Evolutionary conservation across 1,140 invertebrate species (phyloP), one percentile per base, ranked within the genome.

Genomic region (Cydia pomonella): DNA sequence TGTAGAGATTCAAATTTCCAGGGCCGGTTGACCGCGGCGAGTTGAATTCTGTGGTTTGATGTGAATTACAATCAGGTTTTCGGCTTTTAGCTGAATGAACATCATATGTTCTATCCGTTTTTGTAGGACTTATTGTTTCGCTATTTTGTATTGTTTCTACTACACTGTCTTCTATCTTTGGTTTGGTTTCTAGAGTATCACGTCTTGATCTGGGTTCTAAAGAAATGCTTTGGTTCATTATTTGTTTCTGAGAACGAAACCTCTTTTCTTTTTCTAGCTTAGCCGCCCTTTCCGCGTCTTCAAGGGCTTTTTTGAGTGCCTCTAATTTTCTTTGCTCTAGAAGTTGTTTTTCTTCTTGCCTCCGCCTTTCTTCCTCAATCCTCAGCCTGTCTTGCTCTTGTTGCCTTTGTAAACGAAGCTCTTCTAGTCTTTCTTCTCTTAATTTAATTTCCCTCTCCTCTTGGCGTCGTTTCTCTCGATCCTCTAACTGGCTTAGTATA

Each of bases 401-500:
- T 82, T 96, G 95, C 76, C 93, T 93, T 79, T 94, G 93, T 62
- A 96, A 95, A 77, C 96, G 92, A 72, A 95, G 89, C 80, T 96
- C 96, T 86, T 96, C 96, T 78, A 95, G 92, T 73, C 90, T 92
- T 87, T 96, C 96, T 83, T 96, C 96, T 80, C 87, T 90, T 72
- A 95, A 79, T 73, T 93, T 90, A 72, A 87, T 93, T 82, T 95
- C 94, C 59, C 93, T 94, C 84, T 96, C 96, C 83, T 96, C 95
- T 82, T 94, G 94, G 10, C 94, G 93, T 47, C 93, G 92, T 80
- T 93, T 94, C 81, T 96, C 95, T 71, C 94, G 93, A 83, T 96
- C 96, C 86, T 96, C 95, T 44, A 97, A 89, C 82, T 97, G 96
- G 84, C 94, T 94, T 76, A 95, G 94, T 77, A 97, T 96, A 12